phyloP scores from a whole-genome alignment of 2,113 vertebrate genomes.

The Camelus bactrianus region DNA sequence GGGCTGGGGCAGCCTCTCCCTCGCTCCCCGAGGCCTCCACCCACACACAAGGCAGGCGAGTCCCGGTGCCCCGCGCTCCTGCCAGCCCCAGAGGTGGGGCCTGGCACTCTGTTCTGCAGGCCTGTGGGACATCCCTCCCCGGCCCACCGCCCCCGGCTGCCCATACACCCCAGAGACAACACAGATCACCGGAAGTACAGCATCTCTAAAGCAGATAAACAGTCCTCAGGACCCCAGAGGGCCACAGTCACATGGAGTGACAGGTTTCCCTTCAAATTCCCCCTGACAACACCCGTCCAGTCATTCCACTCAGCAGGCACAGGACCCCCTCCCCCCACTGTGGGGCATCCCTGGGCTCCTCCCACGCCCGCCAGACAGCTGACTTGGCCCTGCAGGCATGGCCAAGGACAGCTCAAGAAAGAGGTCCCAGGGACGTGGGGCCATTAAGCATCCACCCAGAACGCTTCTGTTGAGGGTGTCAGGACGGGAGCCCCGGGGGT shows the following conservation, averaged over 20 bases:
- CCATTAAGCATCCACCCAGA: background rate
- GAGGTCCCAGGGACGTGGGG: background rate
- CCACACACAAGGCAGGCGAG: accelerated
- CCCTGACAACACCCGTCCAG: no score
- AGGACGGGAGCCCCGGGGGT: no score
- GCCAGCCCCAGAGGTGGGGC: background rate
- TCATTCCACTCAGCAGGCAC: background rate
- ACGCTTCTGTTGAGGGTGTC: background rate
- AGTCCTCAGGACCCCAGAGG: background rate
- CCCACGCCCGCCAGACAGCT: background rate
- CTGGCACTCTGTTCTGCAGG: background rate
- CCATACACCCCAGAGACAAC: background rate
- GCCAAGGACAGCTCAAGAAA: background rate
- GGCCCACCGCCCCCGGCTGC: no score
- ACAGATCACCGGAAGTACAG: accelerated
- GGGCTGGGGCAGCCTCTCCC: background rate
- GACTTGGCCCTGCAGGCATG: background rate
- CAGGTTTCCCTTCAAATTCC: background rate
- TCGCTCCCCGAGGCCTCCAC: accelerated
- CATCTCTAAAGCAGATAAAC: accelerated
- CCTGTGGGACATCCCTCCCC: background rate
- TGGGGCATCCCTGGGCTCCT: background rate
- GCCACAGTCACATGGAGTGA: accelerated
- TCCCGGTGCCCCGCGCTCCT: no score
- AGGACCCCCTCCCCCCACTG: background rate